Evolutionary conservation across 2,113 vertebrate genomes (phyloP), one percentile per base, ranked within the genome.

Genomic region (Chloroceryle aenea): DNA sequence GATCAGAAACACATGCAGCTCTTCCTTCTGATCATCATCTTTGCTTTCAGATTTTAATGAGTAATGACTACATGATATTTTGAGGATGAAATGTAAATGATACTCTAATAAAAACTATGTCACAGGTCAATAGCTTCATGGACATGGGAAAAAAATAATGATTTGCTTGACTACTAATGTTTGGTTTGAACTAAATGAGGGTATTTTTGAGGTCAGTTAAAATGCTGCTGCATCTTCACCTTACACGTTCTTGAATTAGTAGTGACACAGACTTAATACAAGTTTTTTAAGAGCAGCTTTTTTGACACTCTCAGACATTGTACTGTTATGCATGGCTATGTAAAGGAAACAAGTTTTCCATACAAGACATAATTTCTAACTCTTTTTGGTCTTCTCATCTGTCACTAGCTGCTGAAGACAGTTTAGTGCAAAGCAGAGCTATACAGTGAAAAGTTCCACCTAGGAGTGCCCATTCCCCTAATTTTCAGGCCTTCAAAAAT

Each of bases 11-110:
- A 82, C 56, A 40, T 43, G 64, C 45, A 83, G 19, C n/a, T 36
- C 5, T 83, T 89, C 73, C 72, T 94, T 80, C 77, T 87, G 63
- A 84, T 90, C 61, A 82, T 91, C 15, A 92, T 69, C 83, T 89
- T 92, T 67, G 66, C 69, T 92, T 97, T 94, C 86, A 90, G 77
- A 85, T 80, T 95, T 96, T 97, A 97, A 96, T 96, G 76, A 96
- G 50, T 74, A 95, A 91, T 74, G 83, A 89, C 85, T 82, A 72
- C 32, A 61, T 68, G 23, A 84, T 89, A 52, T 93, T 97, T 94
- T 95, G 80, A 96, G 94, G 82, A 93, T 94, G 84, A 94, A 78
- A 90, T 96, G 83, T 94, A 97, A 97, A 97, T 22, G 45, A 83
- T 95, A 58, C 86, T 87, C 81, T 79, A 91, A 95, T 95, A 97